Evolutionary conservation across 2,888 invertebrate genomes (phyloP), one percentile per base, ranked within the genome.

Genomic region (Nesidiocoris tenuis): DNA sequence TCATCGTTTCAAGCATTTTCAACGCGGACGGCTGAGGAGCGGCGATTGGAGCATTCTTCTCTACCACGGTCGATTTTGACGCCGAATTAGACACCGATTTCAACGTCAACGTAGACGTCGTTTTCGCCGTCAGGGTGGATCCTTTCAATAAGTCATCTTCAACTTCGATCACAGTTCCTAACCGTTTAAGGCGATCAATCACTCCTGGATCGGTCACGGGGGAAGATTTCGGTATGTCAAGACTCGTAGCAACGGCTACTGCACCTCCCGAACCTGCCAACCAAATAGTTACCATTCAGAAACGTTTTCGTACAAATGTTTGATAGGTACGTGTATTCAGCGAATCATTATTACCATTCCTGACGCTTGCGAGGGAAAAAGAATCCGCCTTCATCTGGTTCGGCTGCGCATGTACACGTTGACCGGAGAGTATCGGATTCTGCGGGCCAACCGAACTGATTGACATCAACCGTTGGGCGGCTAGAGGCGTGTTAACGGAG

Each of bases 151-250:
- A n/a, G 16, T 39, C 74, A 17, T 76, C 77, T 72, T 81, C 81
- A 12, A 81, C 77, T 75, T 80, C 81, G 24, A 81, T 79, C 39
- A 80, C 80, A 7, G 81, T 81, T 17, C 81, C 81, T 12, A 81
- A 78, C 19, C 80, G 79, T 71, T 80, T 81, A 56, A 81, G 78
- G n/a, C 80, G 78, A 67, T 80, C 77, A 0, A 80, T 76, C 22
- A 81, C 80, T 57, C 67, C 74, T 25, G 39, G 70, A n/a, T 74
- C 55, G n/a, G 57, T 76, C 17, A 61, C 54, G 22, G 72, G 63
- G 3, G 63, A 21, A 1, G 12, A n/a, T n/a, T 39, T 12, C 1
- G 72, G 1, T 16, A 18, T 3, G 1, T 61, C 61, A 1, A n/a
- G 16, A 18, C 21, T 1, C n/a, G 59, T 16, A 19, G 72, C 54